Evolutionary conservation across 1,140 invertebrate genomes (phyloP).

Genomic region (Helicoverpa zea): DNA sequence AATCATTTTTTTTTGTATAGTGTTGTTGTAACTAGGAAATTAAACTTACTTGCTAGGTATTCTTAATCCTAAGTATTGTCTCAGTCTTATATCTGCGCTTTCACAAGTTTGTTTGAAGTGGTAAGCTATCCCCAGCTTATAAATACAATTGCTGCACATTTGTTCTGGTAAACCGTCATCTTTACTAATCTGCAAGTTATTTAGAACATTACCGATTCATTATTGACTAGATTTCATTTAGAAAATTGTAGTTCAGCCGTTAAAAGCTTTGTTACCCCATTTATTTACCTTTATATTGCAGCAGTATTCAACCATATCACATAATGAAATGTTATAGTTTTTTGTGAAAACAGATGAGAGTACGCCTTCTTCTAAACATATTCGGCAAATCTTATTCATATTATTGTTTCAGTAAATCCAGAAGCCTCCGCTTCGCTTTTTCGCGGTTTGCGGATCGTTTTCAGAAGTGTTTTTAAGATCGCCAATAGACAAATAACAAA

Average conservation of each 20-base stretch:
- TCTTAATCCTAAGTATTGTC: constrained; percentile 88
- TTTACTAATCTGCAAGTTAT: constrained; percentile 87
- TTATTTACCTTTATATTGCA: constrained; percentile 88
- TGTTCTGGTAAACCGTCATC: constrained; percentile 89
- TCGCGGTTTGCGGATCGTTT: not conserved
- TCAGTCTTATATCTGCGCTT: constrained; percentile 88
- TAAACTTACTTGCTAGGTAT: constrained; percentile 63
- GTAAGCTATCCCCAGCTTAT: constrained; percentile 89
- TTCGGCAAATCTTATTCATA: constrained; percentile 87
- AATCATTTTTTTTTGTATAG: too few relatives aligned
- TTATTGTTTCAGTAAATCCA: not conserved
- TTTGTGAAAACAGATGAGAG: constrained; percentile 88
- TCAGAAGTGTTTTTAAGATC: too few relatives aligned
- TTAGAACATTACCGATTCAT: constrained; percentile 65
- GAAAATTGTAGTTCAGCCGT: not conserved
- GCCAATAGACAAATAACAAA: too few relatives aligned
- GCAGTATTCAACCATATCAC: constrained; percentile 89
- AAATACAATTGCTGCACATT: constrained; percentile 90
- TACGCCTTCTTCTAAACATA: constrained; percentile 89
- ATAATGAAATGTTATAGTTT: constrained; percentile 89
- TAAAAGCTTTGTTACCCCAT: too few relatives aligned
- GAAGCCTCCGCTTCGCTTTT: not conserved
- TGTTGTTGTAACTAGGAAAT: too few relatives aligned
- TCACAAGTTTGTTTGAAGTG: constrained; percentile 90
- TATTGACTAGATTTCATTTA: not conserved